Evolutionary conservation across 2,113 vertebrate species (phyloP).

Genomic region (Tachysurus fulvidraco): DNA sequence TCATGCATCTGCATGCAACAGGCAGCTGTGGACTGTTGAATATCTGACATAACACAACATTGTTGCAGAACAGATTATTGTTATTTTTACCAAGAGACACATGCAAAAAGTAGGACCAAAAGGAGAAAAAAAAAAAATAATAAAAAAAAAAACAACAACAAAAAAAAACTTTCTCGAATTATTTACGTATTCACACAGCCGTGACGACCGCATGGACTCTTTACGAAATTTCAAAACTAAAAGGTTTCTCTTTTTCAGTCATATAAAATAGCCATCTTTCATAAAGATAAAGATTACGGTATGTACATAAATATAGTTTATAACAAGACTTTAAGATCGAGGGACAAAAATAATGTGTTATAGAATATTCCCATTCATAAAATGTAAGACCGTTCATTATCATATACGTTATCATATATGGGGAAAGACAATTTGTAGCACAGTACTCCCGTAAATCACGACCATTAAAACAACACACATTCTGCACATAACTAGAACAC

Average conservation of each 20-base stretch:
- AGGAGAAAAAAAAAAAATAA: background rate
- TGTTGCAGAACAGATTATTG: conserved; percentile 58
- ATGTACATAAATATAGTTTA: conserved; percentile 64
- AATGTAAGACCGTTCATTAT: conserved; percentile 51
- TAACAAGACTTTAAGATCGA: conserved; percentile 56
- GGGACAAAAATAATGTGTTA: conserved; percentile 45
- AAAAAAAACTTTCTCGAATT: conserved; percentile 43
- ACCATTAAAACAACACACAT: conserved; percentile 36
- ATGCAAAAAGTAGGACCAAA: conserved; percentile 55
- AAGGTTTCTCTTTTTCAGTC: conserved; percentile 60
- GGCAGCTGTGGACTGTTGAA: conserved; percentile 61
- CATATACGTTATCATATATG: conserved; percentile 38
- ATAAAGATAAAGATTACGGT: conserved; percentile 63
- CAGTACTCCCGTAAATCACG: conserved; percentile 33
- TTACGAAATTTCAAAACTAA: conserved; percentile 63
- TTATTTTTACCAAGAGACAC: conserved; percentile 60
- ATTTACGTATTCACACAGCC: conserved; percentile 63
- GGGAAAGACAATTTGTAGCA: conserved; percentile 41
- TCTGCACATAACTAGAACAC: conserved; percentile 24
- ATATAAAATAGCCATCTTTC: conserved; percentile 67
- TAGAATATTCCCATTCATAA: conserved; percentile 29
- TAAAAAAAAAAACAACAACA: background rate
- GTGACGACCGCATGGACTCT: conserved; percentile 49
- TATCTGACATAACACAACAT: conserved; percentile 63
- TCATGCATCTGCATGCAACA: conserved; percentile 66